A percentile compares a stretch with the other conserved stretches of the same genome.
Conservation (phyloP, 2,797 vertebrate genomes). For the Pseudochirops corinnae region DNA sequence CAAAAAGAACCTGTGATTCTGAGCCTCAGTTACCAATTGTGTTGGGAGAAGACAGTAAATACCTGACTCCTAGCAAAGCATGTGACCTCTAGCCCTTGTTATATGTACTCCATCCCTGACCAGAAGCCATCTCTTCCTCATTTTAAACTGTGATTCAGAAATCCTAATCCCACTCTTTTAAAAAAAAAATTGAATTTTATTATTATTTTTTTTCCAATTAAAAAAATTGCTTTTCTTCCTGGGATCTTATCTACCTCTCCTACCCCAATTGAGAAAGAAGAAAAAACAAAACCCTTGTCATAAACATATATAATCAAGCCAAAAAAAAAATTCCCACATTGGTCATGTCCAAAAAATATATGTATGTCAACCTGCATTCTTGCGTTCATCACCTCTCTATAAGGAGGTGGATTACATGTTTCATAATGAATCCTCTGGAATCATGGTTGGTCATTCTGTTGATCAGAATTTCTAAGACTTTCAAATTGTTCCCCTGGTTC, state of each 20-base stretch:
- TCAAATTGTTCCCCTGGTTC: neutral
- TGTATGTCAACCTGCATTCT: neutral
- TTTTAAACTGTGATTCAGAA: neutral
- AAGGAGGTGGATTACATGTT: neutral
- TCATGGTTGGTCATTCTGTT: neutral
- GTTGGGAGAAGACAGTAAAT: neutral
- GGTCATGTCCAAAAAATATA: neutral
- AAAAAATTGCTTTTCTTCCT: neutral
- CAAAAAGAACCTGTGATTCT: neutral
- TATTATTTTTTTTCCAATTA: too few species aligned
- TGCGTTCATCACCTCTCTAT: neutral
- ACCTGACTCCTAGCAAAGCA: neutral
- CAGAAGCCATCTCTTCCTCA: neutral
- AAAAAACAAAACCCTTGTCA: neutral
- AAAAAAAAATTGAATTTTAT: too few species aligned
- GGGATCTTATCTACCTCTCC: neutral
- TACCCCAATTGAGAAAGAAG: neutral
- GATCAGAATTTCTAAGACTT: neutral
- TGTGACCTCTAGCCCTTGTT: neutral
- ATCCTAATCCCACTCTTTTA: neutral
- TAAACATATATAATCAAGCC: neutral
- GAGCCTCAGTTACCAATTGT: neutral
- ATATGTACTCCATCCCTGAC: neutral
- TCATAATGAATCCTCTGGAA: neutral
- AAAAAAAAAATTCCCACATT: neutral